A percentile compares a stretch with the other conserved stretches of the same genome.
phyloP scores from a whole-genome alignment of 2,888 invertebrate genomes.

The Cataglyphis livida region DNA sequence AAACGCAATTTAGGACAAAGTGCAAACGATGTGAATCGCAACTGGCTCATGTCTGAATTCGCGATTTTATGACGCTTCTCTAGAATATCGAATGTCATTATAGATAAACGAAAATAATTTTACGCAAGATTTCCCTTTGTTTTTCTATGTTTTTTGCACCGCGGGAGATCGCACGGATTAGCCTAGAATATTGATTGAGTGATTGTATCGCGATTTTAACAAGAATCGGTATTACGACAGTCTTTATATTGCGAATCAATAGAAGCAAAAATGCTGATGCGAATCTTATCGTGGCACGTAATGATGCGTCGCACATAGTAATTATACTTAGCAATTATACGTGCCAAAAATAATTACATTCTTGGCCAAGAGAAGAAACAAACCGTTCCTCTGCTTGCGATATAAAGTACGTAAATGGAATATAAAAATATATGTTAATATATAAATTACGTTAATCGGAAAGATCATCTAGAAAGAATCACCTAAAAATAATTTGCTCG shows the following conservation, averaged over 20 bases:
- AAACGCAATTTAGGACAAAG: background rate
- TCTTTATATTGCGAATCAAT: conserved; percentile 9
- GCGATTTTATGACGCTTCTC: background rate
- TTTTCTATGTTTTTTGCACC: background rate
- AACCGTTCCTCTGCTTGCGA: background rate
- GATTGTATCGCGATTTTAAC: background rate
- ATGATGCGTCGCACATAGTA: background rate
- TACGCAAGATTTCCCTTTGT: background rate
- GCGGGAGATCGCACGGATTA: background rate
- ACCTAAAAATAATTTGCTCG: background rate
- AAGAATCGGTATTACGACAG: background rate
- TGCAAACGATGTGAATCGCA: background rate
- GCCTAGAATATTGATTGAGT: background rate
- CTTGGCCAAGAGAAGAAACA: no score
- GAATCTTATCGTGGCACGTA: background rate
- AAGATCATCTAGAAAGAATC: background rate
- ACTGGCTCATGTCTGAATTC: background rate
- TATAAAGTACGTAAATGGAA: background rate
- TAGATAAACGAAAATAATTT: background rate
- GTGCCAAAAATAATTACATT: conserved; percentile 3
- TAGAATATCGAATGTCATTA: background rate
- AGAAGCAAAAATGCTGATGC: background rate
- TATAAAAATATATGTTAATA: no score
- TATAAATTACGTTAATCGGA: background rate
- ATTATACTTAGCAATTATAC: conserved; percentile 11